phyloP scores from a whole-genome alignment of 2,113 vertebrate species.

The Hystrix cristata region DNA sequence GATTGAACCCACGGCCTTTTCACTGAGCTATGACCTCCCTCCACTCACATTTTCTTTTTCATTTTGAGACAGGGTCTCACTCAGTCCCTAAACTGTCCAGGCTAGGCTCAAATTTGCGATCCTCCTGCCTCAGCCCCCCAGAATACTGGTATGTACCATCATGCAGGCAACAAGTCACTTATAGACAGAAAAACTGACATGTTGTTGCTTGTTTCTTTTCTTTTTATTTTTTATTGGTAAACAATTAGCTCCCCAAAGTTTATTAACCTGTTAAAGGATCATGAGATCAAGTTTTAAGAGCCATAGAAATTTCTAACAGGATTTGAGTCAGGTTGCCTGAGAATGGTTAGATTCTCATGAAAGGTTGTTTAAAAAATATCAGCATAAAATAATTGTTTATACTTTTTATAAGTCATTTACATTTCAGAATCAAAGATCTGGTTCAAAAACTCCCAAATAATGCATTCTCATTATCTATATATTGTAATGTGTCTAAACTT shows the following conservation, averaged over 20 bases:
- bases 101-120: too few relatives aligned
- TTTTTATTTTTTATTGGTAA: not conserved
- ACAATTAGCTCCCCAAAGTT: not conserved
- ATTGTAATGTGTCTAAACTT: not conserved
- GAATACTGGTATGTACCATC: too few relatives aligned
- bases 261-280: not conserved
- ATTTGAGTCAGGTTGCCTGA: too few relatives aligned
- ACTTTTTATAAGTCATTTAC: not conserved
- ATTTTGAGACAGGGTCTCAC: too few relatives aligned
- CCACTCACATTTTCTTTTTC: too few relatives aligned
- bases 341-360: not conserved
- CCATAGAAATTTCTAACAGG: not conserved
- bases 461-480: not conserved
- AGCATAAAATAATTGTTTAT: not conserved
- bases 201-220: too few relatives aligned
- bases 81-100: too few relatives aligned
- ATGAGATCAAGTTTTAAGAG: not conserved
- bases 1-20: too few relatives aligned
- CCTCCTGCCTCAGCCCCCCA: too few relatives aligned
- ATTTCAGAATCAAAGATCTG: not conserved
- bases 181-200: not conserved
- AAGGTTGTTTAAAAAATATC: not conserved
- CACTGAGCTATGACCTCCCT: too few relatives aligned
- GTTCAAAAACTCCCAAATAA: not conserved
- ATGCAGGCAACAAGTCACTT: not conserved